phyloP scores from a whole-genome alignment of 2,888 invertebrate species.

The Aphrophora alni region DNA sequence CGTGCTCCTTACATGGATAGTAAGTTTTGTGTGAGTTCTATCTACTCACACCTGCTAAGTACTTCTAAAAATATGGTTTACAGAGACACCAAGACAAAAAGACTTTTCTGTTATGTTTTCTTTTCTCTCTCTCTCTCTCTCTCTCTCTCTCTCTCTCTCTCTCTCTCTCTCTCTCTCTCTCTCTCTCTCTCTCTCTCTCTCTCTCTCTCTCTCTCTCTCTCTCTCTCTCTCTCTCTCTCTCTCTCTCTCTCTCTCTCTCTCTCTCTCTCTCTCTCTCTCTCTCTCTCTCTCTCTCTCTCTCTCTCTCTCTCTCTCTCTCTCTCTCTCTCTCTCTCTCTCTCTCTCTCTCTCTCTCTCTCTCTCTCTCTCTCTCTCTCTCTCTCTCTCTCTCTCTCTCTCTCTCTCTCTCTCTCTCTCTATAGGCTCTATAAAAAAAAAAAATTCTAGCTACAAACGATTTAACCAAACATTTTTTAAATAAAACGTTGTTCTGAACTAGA shows the following conservation, averaged over 20 bases:
- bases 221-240: constrained; percentile 17
- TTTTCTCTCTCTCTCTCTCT: constrained; percentile 10
- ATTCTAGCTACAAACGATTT: too few species aligned
- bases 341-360: constrained; percentile 17
- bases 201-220: constrained; percentile 17
- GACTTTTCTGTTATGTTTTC: too few species aligned
- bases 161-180: constrained; percentile 15
- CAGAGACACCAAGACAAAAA: too few species aligned
- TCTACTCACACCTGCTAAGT: too few species aligned
- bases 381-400: constrained; percentile 17
- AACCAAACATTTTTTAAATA: too few species aligned
- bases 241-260: constrained; percentile 18
- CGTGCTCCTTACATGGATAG: too few species aligned
- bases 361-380: constrained; percentile 17
- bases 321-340: constrained; percentile 14
- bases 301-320: constrained; percentile 17
- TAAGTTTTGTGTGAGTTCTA: too few species aligned
- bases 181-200: constrained; percentile 15
- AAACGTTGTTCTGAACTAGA: too few species aligned
- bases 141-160: constrained; percentile 18
- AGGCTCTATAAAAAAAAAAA: too few species aligned
- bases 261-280: constrained; percentile 15
- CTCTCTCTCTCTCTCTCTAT: constrained; percentile 16
- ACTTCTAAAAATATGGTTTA: too few species aligned
- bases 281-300: constrained; percentile 17